phyloP scores from a whole-genome alignment of 2,888 invertebrate species.

The Schrankia costaestrigalis region DNA sequence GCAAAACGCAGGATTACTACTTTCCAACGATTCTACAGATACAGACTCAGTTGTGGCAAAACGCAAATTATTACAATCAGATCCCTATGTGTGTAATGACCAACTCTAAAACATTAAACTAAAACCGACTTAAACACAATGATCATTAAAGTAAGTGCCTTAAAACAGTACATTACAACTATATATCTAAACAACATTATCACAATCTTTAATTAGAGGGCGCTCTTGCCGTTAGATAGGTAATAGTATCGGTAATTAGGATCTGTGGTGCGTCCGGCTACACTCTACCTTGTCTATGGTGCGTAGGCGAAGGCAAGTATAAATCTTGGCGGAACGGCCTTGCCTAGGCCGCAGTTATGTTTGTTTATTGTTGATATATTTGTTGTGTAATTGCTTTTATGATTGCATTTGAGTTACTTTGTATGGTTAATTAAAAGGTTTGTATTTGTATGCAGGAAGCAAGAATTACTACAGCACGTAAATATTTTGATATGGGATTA shows the following conservation, averaged over 20 bases:
- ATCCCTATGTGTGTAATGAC: too few relatives aligned
- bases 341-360: constrained; percentile 13
- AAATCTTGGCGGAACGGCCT: constrained; percentile 15
- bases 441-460: too few relatives aligned
- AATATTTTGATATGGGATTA: too few relatives aligned
- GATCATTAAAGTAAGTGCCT: constrained; percentile 15
- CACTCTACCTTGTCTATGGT: background rate
- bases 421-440: background rate
- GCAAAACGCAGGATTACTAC: too few relatives aligned
- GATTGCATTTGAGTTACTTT: constrained; percentile 8
- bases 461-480: too few relatives aligned
- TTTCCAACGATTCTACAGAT: too few relatives aligned
- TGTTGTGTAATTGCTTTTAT: constrained; percentile 9
- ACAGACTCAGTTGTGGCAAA: too few relatives aligned
- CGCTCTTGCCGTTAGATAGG: constrained; percentile 52
- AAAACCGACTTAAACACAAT: too few relatives aligned
- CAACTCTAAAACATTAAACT: too few relatives aligned
- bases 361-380: constrained; percentile 17
- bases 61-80: too few relatives aligned
- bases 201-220: constrained; percentile 54
- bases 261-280: constrained; percentile 21
- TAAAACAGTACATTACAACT: constrained; percentile 15
- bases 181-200: constrained; percentile 30
- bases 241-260: constrained; percentile 43
- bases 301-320: constrained; percentile 12